Evolutionary conservation across 1,140 invertebrate genomes (phyloP).

Genomic region (Helicorthomorpha holstii): DNA sequence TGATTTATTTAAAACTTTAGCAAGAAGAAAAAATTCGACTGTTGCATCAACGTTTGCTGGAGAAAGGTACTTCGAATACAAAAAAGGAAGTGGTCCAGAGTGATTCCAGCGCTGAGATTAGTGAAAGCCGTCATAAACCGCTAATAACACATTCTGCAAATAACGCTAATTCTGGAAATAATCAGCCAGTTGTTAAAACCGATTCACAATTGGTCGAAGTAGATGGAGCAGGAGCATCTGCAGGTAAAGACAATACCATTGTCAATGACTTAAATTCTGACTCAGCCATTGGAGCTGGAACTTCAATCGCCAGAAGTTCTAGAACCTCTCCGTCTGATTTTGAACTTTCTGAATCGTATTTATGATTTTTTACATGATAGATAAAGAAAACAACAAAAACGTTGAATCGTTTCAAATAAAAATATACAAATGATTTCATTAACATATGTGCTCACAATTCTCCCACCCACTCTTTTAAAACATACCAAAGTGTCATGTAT

Average conservation of each 20-base stretch:
- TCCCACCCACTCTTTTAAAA: too few species aligned
- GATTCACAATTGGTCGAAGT: constrained; percentile 7
- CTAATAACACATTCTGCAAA: background rate
- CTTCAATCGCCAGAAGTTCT: constrained; percentile 42
- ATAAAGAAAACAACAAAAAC: background rate
- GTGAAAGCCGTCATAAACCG: too few species aligned
- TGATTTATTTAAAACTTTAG: constrained; percentile 28
- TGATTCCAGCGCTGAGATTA: background rate
- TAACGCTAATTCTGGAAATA: background rate
- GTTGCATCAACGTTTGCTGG: constrained; percentile 55
- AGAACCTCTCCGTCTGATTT: constrained; percentile 56
- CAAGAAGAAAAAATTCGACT: constrained; percentile 74
- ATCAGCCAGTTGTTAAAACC: background rate
- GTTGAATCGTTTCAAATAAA: too few species aligned
- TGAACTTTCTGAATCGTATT: constrained; percentile 72
- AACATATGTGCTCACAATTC: too few species aligned
- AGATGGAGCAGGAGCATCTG: background rate
- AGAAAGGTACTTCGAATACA: constrained; percentile 41
- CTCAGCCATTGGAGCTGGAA: constrained; percentile 47
- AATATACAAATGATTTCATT: too few species aligned
- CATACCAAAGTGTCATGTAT: too few species aligned
- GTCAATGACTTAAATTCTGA: constrained; percentile 35
- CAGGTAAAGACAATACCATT: background rate
- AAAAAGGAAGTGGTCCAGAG: too few species aligned
- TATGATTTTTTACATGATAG: constrained; percentile 33